Percentiles rank a stretch among this genome's conserved stretches.
These are phyloP conservation scores for Callyntrura sp. DNA, from an alignment of 2,888 invertebrate genomes.

Conservation along the genomic window DNA sequence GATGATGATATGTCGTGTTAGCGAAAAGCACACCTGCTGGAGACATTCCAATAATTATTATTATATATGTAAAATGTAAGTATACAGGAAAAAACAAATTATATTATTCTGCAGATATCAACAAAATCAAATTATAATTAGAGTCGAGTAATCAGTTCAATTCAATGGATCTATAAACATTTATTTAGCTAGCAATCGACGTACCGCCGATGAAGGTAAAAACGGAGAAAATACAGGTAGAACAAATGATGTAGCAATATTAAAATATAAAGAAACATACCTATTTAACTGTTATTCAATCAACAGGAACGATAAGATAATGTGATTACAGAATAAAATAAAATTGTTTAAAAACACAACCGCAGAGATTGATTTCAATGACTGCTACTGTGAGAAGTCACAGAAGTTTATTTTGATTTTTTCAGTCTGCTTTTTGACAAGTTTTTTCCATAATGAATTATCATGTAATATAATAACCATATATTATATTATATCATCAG, in stretches of 20 bases:
- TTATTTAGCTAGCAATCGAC: neutral
- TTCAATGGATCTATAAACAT: neutral
- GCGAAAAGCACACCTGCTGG: slow-evolving; percentile 53
- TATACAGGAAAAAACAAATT: slow-evolving; percentile 10
- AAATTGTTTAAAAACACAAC: slow-evolving; percentile 17
- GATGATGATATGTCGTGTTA: neutral
- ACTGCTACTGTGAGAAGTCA: slow-evolving; percentile 34
- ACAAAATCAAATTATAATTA: slow-evolving; percentile 30
- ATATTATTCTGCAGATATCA: slow-evolving; percentile 38
- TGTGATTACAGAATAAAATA: slow-evolving; percentile 44
- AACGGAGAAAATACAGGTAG: slow-evolving; percentile 1
- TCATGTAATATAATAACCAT: slow-evolving; percentile 42
- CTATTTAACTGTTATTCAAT: slow-evolving; percentile 25
- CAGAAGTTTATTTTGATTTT: slow-evolving; percentile 64
- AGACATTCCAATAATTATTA: slow-evolving; percentile 65
- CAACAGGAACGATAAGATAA: slow-evolving; percentile 45
- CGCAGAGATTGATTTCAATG: slow-evolving; percentile 10
- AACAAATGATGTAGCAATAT: slow-evolving; percentile 44
- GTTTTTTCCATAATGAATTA: slow-evolving; percentile 61
- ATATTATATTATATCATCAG: slow-evolving; percentile 35
- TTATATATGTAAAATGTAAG: slow-evolving; percentile 22
- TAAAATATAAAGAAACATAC: neutral
- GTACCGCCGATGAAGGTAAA: neutral
- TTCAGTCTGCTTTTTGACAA: slow-evolving; percentile 76
- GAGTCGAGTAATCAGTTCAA: slow-evolving; percentile 23